A percentile compares a stretch with the other conserved stretches of the same genome.
phyloP scores from a whole-genome alignment of 2,113 vertebrate species.

The Corythoichthys haematopterus region DNA sequence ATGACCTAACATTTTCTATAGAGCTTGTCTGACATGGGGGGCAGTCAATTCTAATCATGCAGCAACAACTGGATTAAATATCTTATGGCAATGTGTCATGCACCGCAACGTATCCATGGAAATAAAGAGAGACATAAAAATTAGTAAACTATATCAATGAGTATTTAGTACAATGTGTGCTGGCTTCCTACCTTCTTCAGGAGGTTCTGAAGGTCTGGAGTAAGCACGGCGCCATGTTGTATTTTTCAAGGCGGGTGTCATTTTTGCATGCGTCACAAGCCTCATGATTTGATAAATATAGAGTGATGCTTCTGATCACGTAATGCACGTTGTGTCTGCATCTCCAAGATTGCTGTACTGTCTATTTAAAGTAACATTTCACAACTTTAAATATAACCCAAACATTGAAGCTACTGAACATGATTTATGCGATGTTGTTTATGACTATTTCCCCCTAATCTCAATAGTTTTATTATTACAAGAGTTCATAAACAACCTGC shows the following conservation, averaged over 20 bases:
- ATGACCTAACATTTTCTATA: neutral
- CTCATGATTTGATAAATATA: slow-evolving; percentile 75
- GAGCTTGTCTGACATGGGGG: neutral
- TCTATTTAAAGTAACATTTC: slow-evolving; percentile 46
- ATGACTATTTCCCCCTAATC: neutral
- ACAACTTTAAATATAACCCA: slow-evolving; percentile 58
- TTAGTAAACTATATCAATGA: neutral
- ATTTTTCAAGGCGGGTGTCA: slow-evolving; percentile 42
- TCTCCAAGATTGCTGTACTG: slow-evolving; percentile 46
- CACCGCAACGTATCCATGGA: neutral
- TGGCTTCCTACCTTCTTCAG: slow-evolving; percentile 56
- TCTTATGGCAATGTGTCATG: neutral
- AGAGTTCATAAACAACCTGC: neutral
- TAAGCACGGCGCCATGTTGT: slow-evolving; percentile 29
- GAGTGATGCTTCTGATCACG: slow-evolving; percentile 64
- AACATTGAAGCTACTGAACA: slow-evolving; percentile 15
- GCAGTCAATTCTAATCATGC: neutral
- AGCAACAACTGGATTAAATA: neutral
- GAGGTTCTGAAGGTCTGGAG: slow-evolving; percentile 22
- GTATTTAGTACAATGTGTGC: neutral
- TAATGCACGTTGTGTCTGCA: slow-evolving; percentile 54
- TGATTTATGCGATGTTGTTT: slow-evolving; percentile 4
- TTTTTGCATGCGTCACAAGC: slow-evolving; percentile 28
- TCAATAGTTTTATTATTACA: neutral
- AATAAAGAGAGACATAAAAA: neutral